Evolutionary conservation across 2,797 vertebrate genomes (phyloP), one percentile per base, ranked within the genome.

Genomic region (Linurgus olivaceus): DNA sequence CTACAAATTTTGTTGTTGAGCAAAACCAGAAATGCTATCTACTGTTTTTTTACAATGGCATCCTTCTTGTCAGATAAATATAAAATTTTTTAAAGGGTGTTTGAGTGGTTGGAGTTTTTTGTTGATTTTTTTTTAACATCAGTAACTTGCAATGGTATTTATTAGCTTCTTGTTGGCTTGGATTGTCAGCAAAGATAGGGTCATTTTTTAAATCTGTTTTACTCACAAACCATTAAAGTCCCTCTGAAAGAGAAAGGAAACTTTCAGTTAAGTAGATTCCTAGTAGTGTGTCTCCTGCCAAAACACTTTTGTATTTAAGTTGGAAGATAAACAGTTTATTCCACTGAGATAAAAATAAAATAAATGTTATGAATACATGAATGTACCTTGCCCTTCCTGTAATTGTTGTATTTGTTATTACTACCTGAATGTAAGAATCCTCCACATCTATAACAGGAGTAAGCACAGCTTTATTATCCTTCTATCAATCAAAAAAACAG

Each of bases 1-100:
- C 6, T 28, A 24, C 9, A 28, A n/a, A 38, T 51, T 55, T 80
- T 8, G 6, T n/a, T 62, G 9, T 23, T 75, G 54, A 91, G 31
- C 2, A 78, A 75, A 75, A 71, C 9, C 17, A 67, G 26, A 82
- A 92, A 73, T 38, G 6, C 2, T 71, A 7, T 29, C 31, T 79
- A 21, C 7, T 33, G 11, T 1, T 28, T 0, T 50, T 54, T 42
- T 38, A 24, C 10, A 70, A 10, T 52, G 2, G 3, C 24, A 71
- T 66, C 6, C 12, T 87, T 70, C 18, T 47, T 73, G 37, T 31
- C 19, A 40, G 38, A 44, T 57, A 77, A 73, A 58, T 28, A 23
- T 1, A 54, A 6, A 16, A 58, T 7, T 52, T 76, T 58, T 44
- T 23, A 62, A 83, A 81, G n/a, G 5, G 2, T 25, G 8, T 44